These are phyloP conservation scores for Microctonus aethiopoides DNA, from an alignment of 2,888 invertebrate species.

Conservation along the genomic window DNA sequence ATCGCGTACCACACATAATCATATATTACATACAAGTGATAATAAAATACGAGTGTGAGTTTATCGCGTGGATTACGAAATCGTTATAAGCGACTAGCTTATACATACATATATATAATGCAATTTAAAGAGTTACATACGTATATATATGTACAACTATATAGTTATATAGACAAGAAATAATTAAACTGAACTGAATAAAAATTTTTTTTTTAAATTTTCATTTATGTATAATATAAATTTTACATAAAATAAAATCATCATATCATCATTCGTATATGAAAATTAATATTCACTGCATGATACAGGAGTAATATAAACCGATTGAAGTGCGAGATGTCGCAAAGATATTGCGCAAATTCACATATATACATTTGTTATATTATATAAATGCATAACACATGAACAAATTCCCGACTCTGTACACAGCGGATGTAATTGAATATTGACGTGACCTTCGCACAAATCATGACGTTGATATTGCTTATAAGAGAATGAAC, in stretches of 20 bases:
- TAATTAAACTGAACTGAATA: background rate
- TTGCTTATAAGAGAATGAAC: background rate
- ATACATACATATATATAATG: no score
- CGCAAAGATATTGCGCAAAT: slow-evolving; percentile 10
- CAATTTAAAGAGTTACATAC: background rate
- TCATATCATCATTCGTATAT: background rate
- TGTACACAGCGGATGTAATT: slow-evolving; percentile 24
- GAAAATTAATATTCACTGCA: background rate
- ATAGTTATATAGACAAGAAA: no score
- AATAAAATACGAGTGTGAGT: background rate
- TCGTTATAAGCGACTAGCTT: slow-evolving; percentile 15
- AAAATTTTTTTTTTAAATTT: background rate
- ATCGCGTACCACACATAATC: slow-evolving; percentile 6
- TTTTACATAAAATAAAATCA: background rate
- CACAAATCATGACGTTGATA: slow-evolving; percentile 12
- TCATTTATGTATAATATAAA: background rate
- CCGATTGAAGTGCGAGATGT: slow-evolving; percentile 11
- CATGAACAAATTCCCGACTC: background rate
- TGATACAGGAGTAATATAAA: background rate
- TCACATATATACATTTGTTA: background rate
- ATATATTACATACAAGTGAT: background rate
- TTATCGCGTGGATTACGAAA: slow-evolving; percentile 21
- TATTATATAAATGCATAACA: background rate
- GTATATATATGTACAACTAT: background rate
- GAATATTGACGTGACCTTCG: slow-evolving; percentile 37